Percentiles rank a stretch among this genome's conserved stretches.
phyloP scores from a whole-genome alignment of 2,888 invertebrate genomes.

The Cerastis leucographa region DNA sequence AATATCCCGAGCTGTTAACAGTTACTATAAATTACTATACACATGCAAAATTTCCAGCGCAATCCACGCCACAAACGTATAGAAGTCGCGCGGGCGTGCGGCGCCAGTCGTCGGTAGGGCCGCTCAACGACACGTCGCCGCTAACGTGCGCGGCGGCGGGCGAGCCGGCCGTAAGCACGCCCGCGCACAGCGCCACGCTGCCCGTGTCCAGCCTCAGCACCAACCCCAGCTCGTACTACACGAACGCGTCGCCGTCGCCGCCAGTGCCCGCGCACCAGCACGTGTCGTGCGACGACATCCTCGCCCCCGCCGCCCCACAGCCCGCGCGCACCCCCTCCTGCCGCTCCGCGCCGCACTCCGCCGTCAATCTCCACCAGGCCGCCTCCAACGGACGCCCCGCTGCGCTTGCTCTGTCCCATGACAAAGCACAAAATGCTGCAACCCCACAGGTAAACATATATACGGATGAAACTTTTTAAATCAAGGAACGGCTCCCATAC shows the following conservation, averaged over 20 bases:
- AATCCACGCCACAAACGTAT: slow-evolving; percentile 91
- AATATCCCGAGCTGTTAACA: slow-evolving; percentile 14
- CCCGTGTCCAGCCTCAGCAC: slow-evolving; percentile 90
- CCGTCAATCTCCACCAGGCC: slow-evolving; percentile 85
- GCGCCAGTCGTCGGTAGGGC: slow-evolving; percentile 92
- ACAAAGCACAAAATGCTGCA: slow-evolving; percentile 79
- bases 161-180: slow-evolving; percentile 86
- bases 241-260: slow-evolving; percentile 91
- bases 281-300: slow-evolving; percentile 88
- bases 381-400: slow-evolving; percentile 80
- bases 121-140: slow-evolving; percentile 90
- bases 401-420: slow-evolving; percentile 80
- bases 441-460: slow-evolving; percentile 73
- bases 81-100: slow-evolving; percentile 91
- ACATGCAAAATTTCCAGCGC: slow-evolving; percentile 86
- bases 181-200: slow-evolving; percentile 87
- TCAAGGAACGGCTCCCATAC: not conserved
- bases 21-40: slow-evolving; percentile 43
- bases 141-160: slow-evolving; percentile 81
- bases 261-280: slow-evolving; percentile 86
- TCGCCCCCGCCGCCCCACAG: slow-evolving; percentile 80
- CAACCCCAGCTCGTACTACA: slow-evolving; percentile 91
- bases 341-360: slow-evolving; percentile 88
- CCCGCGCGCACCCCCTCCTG: slow-evolving; percentile 83
- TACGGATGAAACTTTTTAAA: not conserved